Conservation (phyloP, 2,797 vertebrate genomes). For the Microtus obscurus region DNA sequence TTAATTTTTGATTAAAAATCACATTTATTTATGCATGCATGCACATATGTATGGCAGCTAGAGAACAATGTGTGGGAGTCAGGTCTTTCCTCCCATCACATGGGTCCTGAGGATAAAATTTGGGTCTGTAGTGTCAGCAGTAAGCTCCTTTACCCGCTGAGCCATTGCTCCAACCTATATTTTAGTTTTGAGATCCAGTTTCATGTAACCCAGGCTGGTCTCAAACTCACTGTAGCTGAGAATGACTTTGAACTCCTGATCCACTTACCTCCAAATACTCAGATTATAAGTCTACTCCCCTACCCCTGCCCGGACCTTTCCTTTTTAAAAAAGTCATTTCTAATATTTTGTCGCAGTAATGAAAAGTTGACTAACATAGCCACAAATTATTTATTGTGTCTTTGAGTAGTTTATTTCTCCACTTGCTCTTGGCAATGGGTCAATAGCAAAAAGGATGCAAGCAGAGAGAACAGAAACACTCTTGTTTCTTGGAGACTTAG, state of each 20-base stretch:
- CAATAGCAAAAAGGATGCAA: slow-evolving; percentile 10
- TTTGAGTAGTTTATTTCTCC: background rate
- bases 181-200: background rate
- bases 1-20: background rate
- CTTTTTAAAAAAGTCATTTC: background rate
- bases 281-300: background rate
- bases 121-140: background rate
- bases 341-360: background rate
- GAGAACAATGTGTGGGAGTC: background rate
- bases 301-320: background rate
- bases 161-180: background rate
- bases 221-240: background rate
- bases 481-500: background rate
- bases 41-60: background rate
- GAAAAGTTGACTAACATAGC: background rate
- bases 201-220: background rate
- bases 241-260: background rate
- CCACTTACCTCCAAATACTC: background rate
- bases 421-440: slow-evolving; percentile 20
- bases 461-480: slow-evolving; percentile 5
- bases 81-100: background rate
- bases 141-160: background rate
- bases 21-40: too few relatives aligned
- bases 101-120: background rate
- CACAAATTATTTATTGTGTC: background rate